Evolutionary conservation across 2,888 invertebrate species (phyloP).

Genomic region (Melinaea menophilus): DNA sequence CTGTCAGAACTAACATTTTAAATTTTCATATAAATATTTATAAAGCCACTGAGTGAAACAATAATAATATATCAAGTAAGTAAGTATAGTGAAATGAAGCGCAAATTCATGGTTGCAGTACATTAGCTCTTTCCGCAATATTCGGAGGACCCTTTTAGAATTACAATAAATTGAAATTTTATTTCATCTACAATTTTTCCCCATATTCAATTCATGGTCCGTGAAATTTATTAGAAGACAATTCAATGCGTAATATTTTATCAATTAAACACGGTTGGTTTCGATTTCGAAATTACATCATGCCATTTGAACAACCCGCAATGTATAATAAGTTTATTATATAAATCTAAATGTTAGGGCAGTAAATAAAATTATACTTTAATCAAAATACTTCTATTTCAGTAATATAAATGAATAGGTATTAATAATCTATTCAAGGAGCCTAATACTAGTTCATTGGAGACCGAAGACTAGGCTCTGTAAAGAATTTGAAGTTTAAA

Average conservation of each 20-base stretch:
- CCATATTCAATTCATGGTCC: conserved; percentile 60
- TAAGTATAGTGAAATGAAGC: conserved; percentile 37
- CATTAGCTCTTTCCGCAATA: conserved; percentile 53
- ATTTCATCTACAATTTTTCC: conserved; percentile 69
- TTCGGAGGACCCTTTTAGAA: conserved; percentile 47
- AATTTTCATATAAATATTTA: conserved; percentile 3
- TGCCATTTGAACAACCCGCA: conserved; percentile 57
- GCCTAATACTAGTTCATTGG: too few relatives aligned
- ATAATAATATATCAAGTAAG: conserved; percentile 17
- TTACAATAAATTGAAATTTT: conserved; percentile 65
- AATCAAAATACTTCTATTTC: too few relatives aligned
- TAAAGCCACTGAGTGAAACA: background rate
- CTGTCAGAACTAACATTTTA: background rate
- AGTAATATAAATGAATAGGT: too few relatives aligned
- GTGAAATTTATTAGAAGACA: conserved; percentile 69
- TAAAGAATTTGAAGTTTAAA: too few relatives aligned
- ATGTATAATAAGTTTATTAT: conserved; percentile 43
- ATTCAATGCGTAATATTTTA: conserved; percentile 66
- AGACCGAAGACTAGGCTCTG: too few relatives aligned
- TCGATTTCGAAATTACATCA: conserved; percentile 58
- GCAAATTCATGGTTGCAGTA: conserved; percentile 54
- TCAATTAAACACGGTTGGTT: conserved; percentile 68
- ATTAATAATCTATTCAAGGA: too few relatives aligned
- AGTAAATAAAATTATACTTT: background rate
- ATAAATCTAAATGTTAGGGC: background rate